A percentile compares a stretch with the other conserved stretches of the same genome.
Conservation (phyloP, 1,140 invertebrate species). For the Drosophila kohkoa region DNA sequence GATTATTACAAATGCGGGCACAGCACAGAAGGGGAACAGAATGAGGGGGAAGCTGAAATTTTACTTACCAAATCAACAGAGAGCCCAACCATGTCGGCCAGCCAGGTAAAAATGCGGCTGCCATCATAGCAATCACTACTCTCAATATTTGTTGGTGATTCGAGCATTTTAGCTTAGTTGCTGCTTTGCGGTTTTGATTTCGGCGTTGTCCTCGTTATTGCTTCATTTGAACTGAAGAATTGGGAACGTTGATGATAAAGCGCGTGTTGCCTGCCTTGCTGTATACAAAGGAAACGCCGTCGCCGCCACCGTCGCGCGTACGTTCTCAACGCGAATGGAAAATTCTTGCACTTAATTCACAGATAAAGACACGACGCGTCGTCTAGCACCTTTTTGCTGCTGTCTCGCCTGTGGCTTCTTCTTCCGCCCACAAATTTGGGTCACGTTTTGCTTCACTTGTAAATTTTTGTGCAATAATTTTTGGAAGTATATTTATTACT, state of each 20-base stretch:
- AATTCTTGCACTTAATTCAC: constrained; percentile 49
- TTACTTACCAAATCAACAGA: constrained; percentile 88
- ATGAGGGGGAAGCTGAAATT: not conserved
- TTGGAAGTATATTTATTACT: constrained; percentile 15
- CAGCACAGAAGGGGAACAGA: not conserved
- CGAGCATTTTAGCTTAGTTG: constrained; percentile 68
- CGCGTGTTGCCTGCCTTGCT: constrained; percentile 30
- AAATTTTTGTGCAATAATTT: constrained; percentile 63
- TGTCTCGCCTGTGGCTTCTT: not conserved
- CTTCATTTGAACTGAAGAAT: constrained; percentile 57
- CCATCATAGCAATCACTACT: constrained; percentile 86
- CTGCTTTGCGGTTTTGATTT: constrained; percentile 15
- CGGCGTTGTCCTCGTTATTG: constrained; percentile 39
- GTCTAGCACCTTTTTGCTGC: not conserved
- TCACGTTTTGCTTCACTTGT: constrained; percentile 31
- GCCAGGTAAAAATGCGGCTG: constrained; percentile 86
- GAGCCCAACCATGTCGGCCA: constrained; percentile 86
- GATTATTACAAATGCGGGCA: not conserved
- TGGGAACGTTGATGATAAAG: constrained; percentile 15
- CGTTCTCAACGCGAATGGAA: constrained; percentile 17
- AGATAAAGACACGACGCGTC: constrained; percentile 5
- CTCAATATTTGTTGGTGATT: constrained; percentile 74
- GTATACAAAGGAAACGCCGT: constrained; percentile 33
- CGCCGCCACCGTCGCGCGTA: not conserved
- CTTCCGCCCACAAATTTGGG: constrained; percentile 1